These are phyloP conservation scores for Solenodon paradoxus DNA, from an alignment of 2,113 vertebrate species.

Conservation along the genomic window DNA sequence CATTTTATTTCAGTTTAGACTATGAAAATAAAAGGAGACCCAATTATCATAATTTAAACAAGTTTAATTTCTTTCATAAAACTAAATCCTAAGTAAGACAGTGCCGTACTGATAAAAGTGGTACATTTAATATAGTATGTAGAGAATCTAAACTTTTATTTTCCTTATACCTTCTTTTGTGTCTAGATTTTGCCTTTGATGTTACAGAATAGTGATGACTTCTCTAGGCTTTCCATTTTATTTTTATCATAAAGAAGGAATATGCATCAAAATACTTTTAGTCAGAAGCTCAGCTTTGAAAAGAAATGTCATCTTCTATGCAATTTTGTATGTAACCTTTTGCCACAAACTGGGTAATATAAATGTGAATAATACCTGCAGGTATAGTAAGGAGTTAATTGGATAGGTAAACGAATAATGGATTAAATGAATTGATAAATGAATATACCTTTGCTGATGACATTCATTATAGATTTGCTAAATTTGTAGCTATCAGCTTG, in stretches of 20 bases:
- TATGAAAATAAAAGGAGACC: neutral
- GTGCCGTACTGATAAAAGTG: neutral
- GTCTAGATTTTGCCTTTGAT: neutral
- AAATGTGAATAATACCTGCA: neutral
- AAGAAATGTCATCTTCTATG: neutral
- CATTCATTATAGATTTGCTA: neutral
- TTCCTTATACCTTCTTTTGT: neutral
- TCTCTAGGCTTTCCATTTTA: neutral
- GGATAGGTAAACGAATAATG: neutral
- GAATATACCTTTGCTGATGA: neutral
- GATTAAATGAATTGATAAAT: neutral
- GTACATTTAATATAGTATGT: neutral
- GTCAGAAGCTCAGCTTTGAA: neutral
- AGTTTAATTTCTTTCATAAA: neutral
- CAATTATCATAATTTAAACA: neutral
- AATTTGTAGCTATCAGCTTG: neutral
- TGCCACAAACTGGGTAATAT: neutral
- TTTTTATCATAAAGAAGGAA: neutral
- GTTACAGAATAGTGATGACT: neutral
- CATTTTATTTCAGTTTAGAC: neutral
- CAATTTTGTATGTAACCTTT: neutral
- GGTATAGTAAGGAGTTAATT: neutral
- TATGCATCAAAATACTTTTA: neutral
- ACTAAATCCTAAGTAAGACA: neutral
- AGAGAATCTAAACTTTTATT: neutral